Evolutionary conservation across 1,140 invertebrate species (phyloP), one percentile per base, ranked within the genome.

Genomic region (Carcinoscorpius rotundicauda): DNA sequence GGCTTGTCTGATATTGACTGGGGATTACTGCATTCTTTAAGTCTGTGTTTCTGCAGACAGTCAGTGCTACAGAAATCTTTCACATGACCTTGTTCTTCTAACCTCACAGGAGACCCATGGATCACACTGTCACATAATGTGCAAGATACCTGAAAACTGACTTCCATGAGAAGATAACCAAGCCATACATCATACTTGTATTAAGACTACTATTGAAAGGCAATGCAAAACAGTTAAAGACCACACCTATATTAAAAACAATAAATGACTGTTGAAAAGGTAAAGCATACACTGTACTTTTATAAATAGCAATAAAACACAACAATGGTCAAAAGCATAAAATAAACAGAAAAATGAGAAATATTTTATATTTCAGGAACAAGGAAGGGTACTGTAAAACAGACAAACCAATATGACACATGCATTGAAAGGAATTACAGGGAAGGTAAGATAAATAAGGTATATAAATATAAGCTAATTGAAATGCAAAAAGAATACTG

Each of bases 41-140:
- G 89, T 68, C 86, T 86, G 75, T 89, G 84, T 74, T 87, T 88
- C 71, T 85, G 87, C 73, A 89, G 81, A 73, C 89, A 93, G 71
- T 84, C 84, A 0, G 84, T 82, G 3, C 86, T 89, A 74, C 90
- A 93, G 78, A 90, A 91, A 72, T 91, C 86, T 77, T 90, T 91
- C 58, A 83, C 82, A 51, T 57, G 55, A 62, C 65, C 65, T 60
- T 82, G 81, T 10, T 80, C 79, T 55, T 65, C 66, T 29, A 70
- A 64, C 50, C 60, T 61, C 49, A 72, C 68, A 10, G 68, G 61
- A 65, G 67, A 48, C 63, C 65, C 56, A 58, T 70, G 49, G 55
- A 71, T 69, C 64, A 68, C 58, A 61, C 57, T 55, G 61, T 67
- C 55, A 66, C 67, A 66, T 63, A 65, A 50, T 62, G 67, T 55